Evolutionary conservation across 2,888 invertebrate genomes (phyloP).

Genomic region (Orchestes rusci): DNA sequence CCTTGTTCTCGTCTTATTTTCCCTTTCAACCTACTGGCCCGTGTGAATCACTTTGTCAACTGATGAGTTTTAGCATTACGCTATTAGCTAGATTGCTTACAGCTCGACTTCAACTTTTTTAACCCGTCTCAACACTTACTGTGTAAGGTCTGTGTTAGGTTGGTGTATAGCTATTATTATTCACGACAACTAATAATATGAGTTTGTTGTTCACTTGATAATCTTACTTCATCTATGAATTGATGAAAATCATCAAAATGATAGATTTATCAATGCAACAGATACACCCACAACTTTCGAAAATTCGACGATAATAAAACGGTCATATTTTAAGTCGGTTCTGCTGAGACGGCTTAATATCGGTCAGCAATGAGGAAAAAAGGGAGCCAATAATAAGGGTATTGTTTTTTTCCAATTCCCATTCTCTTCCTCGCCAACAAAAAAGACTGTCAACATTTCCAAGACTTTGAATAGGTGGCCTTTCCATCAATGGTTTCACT

Average conservation of each 20-base stretch:
- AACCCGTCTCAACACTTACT: too few relatives aligned
- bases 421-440: constrained; percentile 20
- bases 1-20: constrained; percentile 29
- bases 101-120: too few relatives aligned
- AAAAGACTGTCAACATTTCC: constrained; percentile 27
- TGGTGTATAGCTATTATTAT: too few relatives aligned
- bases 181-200: not conserved
- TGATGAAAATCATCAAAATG: not conserved
- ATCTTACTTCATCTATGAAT: not conserved
- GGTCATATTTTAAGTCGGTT: constrained; percentile 31
- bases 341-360: constrained; percentile 30
- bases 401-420: constrained; percentile 24
- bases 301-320: constrained; percentile 29
- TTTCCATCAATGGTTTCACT: constrained; percentile 23
- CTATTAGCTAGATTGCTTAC: too few relatives aligned
- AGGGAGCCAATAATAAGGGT: constrained; percentile 26
- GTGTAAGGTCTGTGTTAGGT: too few relatives aligned
- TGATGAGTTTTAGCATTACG: constrained; percentile 13
- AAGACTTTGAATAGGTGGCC: constrained; percentile 27
- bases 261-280: not conserved
- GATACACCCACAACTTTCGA: constrained; percentile 7
- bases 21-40: constrained; percentile 25
- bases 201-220: too few relatives aligned
- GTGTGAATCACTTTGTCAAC: constrained; percentile 30
- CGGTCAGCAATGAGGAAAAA: constrained; percentile 24